phyloP scores from a whole-genome alignment of 2,888 invertebrate genomes.

The Synanthedon andrenaeformis region DNA sequence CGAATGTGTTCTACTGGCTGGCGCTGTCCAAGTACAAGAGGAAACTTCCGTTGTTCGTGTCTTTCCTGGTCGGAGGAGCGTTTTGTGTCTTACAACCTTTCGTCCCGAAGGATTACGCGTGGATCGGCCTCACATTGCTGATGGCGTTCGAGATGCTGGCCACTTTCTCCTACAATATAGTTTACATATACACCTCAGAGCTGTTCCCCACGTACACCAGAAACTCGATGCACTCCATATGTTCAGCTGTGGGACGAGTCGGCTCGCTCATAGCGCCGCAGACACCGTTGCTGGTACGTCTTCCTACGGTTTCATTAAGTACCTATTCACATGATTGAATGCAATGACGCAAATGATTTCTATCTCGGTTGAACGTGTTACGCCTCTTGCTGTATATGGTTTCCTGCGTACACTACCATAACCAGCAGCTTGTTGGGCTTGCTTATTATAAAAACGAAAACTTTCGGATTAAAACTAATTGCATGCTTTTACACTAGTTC shows the following conservation, averaged over 20 bases:
- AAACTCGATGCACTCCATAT: constrained; percentile 76
- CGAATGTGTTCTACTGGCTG: constrained; percentile 56
- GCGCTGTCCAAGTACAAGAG: constrained; percentile 49
- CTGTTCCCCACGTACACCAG: constrained; percentile 80
- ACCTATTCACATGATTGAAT: not conserved
- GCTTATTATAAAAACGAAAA: too few relatives aligned
- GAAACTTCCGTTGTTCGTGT: constrained; percentile 39
- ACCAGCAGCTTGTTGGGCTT: too few relatives aligned
- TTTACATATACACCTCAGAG: constrained; percentile 79
- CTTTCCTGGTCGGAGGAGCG: constrained; percentile 49
- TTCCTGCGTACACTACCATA: too few relatives aligned
- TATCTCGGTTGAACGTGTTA: not conserved
- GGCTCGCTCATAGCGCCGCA: constrained; percentile 80
- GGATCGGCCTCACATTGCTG: constrained; percentile 54
- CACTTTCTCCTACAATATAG: constrained; percentile 75
- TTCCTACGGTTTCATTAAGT: too few relatives aligned
- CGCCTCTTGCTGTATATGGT: too few relatives aligned
- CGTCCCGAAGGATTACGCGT: constrained; percentile 50
- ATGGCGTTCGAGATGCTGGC: constrained; percentile 76
- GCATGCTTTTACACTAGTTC: too few relatives aligned
- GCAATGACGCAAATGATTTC: not conserved
- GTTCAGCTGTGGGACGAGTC: constrained; percentile 77
- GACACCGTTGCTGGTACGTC: constrained; percentile 73
- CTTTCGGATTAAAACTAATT: too few relatives aligned
- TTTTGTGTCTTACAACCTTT: constrained; percentile 56